phyloP scores from a whole-genome alignment of 2,888 invertebrate species.

The Hydropsyche betteni region DNA sequence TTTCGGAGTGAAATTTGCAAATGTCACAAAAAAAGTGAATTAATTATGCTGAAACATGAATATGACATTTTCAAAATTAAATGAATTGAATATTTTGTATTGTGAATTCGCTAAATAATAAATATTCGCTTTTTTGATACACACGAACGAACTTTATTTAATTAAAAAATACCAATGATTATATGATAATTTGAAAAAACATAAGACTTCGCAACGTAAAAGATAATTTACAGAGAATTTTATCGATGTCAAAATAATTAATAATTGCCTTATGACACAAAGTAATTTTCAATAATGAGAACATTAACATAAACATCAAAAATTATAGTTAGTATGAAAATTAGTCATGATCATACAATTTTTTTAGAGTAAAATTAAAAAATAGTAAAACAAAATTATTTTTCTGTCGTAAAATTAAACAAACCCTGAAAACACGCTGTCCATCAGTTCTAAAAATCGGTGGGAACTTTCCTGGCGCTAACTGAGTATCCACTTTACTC shows the following conservation, averaged over 20 bases:
- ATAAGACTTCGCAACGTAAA: too few relatives aligned
- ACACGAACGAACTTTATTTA: too few relatives aligned
- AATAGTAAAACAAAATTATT: background rate
- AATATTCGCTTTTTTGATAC: too few relatives aligned
- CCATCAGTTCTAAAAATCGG: constrained; percentile 48
- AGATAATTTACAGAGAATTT: too few relatives aligned
- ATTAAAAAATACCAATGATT: too few relatives aligned
- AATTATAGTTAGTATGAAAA: background rate
- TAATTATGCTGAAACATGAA: constrained; percentile 19
- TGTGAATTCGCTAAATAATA: background rate
- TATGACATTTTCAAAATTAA: background rate
- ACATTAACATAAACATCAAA: too few relatives aligned
- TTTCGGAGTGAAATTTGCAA: background rate
- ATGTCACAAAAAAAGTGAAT: background rate
- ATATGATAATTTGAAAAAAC: too few relatives aligned
- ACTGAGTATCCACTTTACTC: constrained; percentile 25
- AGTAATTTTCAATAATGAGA: too few relatives aligned
- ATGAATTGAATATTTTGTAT: background rate
- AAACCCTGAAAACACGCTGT: constrained; percentile 50
- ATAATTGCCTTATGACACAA: too few relatives aligned
- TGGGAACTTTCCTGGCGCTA: constrained; percentile 15
- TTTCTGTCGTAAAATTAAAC: constrained; percentile 14
- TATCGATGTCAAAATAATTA: too few relatives aligned
- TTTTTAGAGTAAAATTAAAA: background rate
- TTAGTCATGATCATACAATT: background rate